Evolutionary conservation across 2,888 invertebrate genomes (phyloP).

Genomic region (Drosophila lutescens): DNA sequence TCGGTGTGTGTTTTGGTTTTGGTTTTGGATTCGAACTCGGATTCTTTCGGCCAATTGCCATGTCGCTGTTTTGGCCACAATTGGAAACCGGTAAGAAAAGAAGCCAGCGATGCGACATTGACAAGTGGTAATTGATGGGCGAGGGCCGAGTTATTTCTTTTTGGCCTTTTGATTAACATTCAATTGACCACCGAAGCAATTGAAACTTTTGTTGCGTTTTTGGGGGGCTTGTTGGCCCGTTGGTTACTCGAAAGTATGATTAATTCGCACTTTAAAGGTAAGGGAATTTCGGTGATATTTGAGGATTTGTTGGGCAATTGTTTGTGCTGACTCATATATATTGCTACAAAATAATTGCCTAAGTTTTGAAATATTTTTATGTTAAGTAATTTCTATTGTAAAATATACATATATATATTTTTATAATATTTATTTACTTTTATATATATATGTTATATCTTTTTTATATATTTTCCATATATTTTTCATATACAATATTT

Average conservation of each 20-base stretch:
- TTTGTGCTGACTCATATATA: background rate
- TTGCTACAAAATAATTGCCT: background rate
- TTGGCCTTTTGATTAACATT: slow-evolving; percentile 30
- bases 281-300: background rate
- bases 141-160: slow-evolving; percentile 44
- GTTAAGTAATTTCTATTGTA: no score
- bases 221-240: background rate
- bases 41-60: slow-evolving; percentile 24
- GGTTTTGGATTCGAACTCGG: background rate
- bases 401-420: no score
- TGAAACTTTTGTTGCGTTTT: slow-evolving; percentile 2
- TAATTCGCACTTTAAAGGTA: slow-evolving; percentile 9
- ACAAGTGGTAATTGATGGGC: slow-evolving; percentile 68
- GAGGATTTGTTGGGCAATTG: slow-evolving; percentile 3
- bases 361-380: no score
- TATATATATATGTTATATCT: no score
- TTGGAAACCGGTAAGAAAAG: slow-evolving; percentile 31
- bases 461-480: no score
- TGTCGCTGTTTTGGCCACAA: slow-evolving; percentile 5
- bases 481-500: no score
- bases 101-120: slow-evolving; percentile 35
- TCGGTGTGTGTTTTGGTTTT: background rate
- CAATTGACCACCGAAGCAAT: slow-evolving; percentile 19
- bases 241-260: slow-evolving; percentile 16
- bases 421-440: no score